Conservation (phyloP, 1,140 invertebrate genomes). For the Zaprionus tsacasi region DNA sequence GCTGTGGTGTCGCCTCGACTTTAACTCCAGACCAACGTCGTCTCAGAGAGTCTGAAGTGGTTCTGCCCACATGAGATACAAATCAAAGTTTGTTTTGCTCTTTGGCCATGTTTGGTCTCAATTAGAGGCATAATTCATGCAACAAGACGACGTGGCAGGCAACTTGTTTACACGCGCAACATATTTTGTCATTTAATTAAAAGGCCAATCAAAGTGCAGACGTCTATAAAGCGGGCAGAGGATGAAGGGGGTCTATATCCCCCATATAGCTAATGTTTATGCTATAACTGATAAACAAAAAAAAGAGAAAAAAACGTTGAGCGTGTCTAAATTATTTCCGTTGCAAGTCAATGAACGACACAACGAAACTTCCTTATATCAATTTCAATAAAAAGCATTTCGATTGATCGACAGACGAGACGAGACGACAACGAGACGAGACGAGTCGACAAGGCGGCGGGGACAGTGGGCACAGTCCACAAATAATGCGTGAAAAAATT, state of each 20-base stretch:
- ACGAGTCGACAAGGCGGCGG: too few species aligned
- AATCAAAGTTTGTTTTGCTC: constrained; percentile 50
- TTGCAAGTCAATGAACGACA: constrained; percentile 62
- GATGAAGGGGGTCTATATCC: constrained; percentile 5
- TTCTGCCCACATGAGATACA: constrained; percentile 52
- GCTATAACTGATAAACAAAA: constrained; percentile 60
- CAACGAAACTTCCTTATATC: constrained; percentile 75
- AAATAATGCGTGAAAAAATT: constrained; percentile 75
- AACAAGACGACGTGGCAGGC: constrained; percentile 27
- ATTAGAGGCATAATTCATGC: constrained; percentile 78
- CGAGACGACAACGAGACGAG: not conserved
- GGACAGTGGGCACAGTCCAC: constrained; percentile 32
- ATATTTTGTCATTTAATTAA: constrained; percentile 82
- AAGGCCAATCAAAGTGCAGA: constrained; percentile 76
- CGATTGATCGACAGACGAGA: constrained; percentile 54
- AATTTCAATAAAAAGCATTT: constrained; percentile 75
- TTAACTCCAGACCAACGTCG: constrained; percentile 19
- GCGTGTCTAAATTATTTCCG: constrained; percentile 77
- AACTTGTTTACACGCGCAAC: constrained; percentile 70
- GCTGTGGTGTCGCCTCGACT: constrained; percentile 35
- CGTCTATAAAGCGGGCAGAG: constrained; percentile 33
- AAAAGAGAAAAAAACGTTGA: constrained; percentile 37
- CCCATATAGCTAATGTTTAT: constrained; percentile 22
- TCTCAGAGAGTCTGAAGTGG: constrained; percentile 30
- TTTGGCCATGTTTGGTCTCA: constrained; percentile 66